These are phyloP conservation scores for Penaeus vannamei DNA, from an alignment of 1,140 invertebrate species.

Conservation along the genomic window DNA sequence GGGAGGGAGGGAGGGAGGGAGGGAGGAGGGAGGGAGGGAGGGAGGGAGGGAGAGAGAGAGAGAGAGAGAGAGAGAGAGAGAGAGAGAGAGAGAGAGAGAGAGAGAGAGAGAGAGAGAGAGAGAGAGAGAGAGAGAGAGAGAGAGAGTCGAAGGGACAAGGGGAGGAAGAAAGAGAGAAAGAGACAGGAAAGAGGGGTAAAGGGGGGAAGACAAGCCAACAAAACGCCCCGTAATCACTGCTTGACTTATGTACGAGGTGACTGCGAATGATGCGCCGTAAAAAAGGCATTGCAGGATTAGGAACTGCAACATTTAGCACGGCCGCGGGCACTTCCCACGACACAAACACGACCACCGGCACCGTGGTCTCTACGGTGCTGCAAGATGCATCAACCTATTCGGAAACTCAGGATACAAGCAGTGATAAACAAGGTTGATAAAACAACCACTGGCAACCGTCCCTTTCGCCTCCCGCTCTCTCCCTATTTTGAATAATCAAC, in stretches of 20 bases:
- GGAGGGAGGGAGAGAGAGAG: neutral
- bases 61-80: neutral
- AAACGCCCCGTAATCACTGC: constrained; percentile 20
- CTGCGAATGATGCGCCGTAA: constrained; percentile 23
- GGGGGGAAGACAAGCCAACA: neutral
- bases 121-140: neutral
- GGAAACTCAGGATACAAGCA: too few relatives aligned
- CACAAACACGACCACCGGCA: too few relatives aligned
- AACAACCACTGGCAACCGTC: too few relatives aligned
- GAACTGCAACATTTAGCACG: constrained; percentile 1
- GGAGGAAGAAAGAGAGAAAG: neutral
- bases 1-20: too few relatives aligned
- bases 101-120: too few relatives aligned
- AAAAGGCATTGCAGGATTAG: too few relatives aligned
- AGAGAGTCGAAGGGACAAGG: neutral
- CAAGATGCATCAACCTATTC: too few relatives aligned
- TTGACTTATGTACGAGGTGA: constrained; percentile 26
- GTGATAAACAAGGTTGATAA: too few relatives aligned
- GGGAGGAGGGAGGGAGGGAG: neutral
- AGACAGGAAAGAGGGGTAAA: neutral
- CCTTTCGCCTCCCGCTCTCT: too few relatives aligned
- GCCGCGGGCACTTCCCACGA: neutral
- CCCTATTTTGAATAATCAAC: too few relatives aligned
- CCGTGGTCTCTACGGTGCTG: too few relatives aligned
- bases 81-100: neutral